A percentile compares a stretch with the other conserved stretches of the same genome.
Conservation (phyloP, 2,797 vertebrate genomes). For the Pogonophryne albipinna region DNA sequence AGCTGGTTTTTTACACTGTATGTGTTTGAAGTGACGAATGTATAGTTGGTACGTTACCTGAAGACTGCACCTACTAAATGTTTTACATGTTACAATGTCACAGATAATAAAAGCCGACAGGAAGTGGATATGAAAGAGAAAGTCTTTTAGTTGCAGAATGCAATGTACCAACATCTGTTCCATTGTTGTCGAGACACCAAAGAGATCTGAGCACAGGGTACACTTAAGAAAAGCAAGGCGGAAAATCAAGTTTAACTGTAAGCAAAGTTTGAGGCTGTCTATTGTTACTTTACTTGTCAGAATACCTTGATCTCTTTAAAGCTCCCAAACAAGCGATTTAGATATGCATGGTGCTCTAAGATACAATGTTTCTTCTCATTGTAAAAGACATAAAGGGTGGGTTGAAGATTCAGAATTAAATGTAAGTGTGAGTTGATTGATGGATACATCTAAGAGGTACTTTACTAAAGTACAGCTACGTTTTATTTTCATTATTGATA, state of each 20-base stretch:
- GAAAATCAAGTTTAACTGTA: constrained; percentile 31
- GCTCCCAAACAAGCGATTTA: constrained; percentile 27
- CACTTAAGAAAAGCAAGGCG: constrained; percentile 26
- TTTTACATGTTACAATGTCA: constrained; percentile 25
- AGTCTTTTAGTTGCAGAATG: constrained; percentile 37
- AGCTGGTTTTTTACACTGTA: constrained; percentile 24
- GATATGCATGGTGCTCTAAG: constrained; percentile 34
- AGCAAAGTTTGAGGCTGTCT: constrained; percentile 35
- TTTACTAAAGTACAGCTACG: background rate
- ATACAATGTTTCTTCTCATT: background rate
- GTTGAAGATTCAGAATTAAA: background rate
- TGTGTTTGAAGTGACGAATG: constrained; percentile 20
- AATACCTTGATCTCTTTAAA: constrained; percentile 34
- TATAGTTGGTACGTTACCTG: constrained; percentile 3
- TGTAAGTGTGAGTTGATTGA: background rate
- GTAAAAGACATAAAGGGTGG: background rate
- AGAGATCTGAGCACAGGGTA: constrained; percentile 21
- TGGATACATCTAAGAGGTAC: background rate
- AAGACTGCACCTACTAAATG: constrained; percentile 11
- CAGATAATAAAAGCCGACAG: constrained; percentile 36
- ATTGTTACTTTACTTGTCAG: constrained; percentile 43
- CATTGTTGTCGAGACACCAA: constrained; percentile 42
- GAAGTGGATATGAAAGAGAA: constrained; percentile 28
- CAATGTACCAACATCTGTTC: constrained; percentile 60
- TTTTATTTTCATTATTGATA: background rate